These are phyloP conservation scores for Pithys albifrons DNA, from an alignment of 2,113 vertebrate species.

Conservation along the genomic window DNA sequence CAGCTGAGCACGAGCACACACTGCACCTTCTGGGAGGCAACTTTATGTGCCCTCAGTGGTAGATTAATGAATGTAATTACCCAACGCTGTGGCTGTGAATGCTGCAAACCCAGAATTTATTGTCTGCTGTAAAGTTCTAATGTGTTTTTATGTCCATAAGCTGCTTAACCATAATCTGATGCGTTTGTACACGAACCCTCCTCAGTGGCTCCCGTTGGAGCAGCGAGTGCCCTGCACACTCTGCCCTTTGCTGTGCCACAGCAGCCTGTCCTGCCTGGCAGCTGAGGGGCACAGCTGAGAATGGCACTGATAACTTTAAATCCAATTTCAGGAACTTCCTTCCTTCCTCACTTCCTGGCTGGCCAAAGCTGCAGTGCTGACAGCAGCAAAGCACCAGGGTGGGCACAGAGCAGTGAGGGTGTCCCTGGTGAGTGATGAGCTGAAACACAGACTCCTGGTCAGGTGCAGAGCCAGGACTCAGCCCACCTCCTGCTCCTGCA, in stretches of 20 bases:
- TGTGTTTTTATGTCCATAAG: conserved; percentile 83
- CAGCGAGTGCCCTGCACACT: conserved; percentile 43
- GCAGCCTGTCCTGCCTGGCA: conserved; percentile 37
- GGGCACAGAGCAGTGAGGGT: not conserved
- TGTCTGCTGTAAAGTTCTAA: conserved; percentile 80
- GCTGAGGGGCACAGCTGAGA: conserved; percentile 59
- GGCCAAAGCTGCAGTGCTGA: not conserved
- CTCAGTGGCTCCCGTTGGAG: conserved; percentile 69
- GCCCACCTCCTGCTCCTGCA: not conserved
- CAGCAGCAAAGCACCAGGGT: not conserved
- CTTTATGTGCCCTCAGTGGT: conserved; percentile 79
- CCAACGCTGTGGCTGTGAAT: conserved; percentile 74
- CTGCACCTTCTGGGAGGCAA: conserved; percentile 67
- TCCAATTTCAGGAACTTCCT: not conserved
- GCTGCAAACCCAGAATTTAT: conserved; percentile 80
- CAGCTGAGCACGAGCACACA: conserved; percentile 53
- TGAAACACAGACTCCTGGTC: not conserved
- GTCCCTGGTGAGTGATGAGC: not conserved
- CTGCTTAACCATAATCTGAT: conserved; percentile 82
- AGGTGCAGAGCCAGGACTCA: not conserved
- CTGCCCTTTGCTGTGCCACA: conserved; percentile 60
- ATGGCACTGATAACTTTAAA: conserved; percentile 34
- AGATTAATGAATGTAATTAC: conserved; percentile 86
- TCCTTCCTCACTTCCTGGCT: not conserved
- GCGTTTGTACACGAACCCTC: conserved; percentile 72